Evolutionary conservation across 2,113 vertebrate species (phyloP), one percentile per base, ranked within the genome.

Genomic region (Ciconia stormi): DNA sequence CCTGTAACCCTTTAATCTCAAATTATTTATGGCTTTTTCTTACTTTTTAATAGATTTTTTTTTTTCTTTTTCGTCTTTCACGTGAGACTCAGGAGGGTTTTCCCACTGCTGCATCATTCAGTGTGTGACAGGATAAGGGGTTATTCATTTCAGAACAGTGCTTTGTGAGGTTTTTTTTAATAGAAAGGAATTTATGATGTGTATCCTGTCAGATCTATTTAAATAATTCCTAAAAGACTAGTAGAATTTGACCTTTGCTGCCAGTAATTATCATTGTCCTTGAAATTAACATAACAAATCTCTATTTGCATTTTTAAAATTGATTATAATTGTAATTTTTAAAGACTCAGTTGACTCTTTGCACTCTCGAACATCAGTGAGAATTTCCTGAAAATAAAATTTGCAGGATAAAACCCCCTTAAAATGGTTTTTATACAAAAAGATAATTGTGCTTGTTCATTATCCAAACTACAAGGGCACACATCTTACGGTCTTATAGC

Each of bases 151-250:
- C 87, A 93, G 90, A 89, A 83, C 53, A 94, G 55, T 66, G 46
- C 71, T 95, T 91, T 95, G 21, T 86, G 71, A 81, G 21, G 26
- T 2, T 3, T 66, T 71, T 88, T 84, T 81, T 36, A 62, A 90
- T 66, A 72, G 71, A 89, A 95, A 83, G 50, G 55, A 95, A 90
- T 89, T 91, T 82, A 87, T 78, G 26, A 71, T 95, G 63, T 93
- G 53, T 81, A 78, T 95, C 65, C 66, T 93, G 58, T 89, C 87
- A 87, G 47, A 93, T 91, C 63, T 90, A 32, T 93, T 89, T 93
- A 77, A 96, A 74, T 93, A 94, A 91, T 93, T 97, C 71, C 82
- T 93, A 59, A 93, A 93, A 96, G 67, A 92, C n/a, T 29, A 63
- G 70, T 50, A 91, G 56, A 42, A 85, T 95, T 95, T 96, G 87